phyloP scores from a whole-genome alignment of 2,113 vertebrate species.

The Menura novaehollandiae region DNA sequence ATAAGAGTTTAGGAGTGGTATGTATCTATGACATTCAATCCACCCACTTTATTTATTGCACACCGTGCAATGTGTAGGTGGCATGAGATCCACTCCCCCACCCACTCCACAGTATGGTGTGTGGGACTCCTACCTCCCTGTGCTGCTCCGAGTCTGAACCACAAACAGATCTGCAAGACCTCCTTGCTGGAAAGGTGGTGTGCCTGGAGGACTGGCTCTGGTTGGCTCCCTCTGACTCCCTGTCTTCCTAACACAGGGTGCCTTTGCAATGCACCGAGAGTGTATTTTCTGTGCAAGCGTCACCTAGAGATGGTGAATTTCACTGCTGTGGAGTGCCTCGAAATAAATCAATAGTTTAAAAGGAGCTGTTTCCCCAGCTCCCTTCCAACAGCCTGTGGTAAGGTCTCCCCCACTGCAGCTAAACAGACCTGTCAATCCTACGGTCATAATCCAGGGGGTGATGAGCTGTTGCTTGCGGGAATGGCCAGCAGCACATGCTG shows the following conservation, averaged over 20 bases:
- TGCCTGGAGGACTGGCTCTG: background rate
- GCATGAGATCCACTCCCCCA: background rate
- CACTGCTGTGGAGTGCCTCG: background rate
- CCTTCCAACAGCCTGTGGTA: background rate
- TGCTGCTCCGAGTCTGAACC: background rate
- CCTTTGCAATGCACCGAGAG: background rate
- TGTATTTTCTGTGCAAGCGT: background rate
- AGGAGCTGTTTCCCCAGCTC: background rate
- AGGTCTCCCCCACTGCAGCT: background rate
- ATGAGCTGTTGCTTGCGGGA: background rate
- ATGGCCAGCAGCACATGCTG: background rate
- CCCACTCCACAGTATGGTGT: background rate
- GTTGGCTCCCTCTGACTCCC: background rate
- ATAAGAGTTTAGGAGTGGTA: constrained; percentile 39
- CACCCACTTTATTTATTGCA: constrained; percentile 52
- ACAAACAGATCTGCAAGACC: background rate
- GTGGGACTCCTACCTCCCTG: background rate
- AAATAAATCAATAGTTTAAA: background rate
- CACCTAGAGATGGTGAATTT: background rate
- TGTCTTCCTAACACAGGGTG: background rate
- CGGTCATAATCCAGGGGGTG: accelerated
- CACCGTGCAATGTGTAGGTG: constrained; percentile 1
- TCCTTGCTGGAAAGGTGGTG: background rate
- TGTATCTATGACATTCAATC: constrained; percentile 48
- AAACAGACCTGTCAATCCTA: background rate